Evolutionary conservation across 2,888 invertebrate species (phyloP).

Genomic region (Hydroisotoma schaefferi): DNA sequence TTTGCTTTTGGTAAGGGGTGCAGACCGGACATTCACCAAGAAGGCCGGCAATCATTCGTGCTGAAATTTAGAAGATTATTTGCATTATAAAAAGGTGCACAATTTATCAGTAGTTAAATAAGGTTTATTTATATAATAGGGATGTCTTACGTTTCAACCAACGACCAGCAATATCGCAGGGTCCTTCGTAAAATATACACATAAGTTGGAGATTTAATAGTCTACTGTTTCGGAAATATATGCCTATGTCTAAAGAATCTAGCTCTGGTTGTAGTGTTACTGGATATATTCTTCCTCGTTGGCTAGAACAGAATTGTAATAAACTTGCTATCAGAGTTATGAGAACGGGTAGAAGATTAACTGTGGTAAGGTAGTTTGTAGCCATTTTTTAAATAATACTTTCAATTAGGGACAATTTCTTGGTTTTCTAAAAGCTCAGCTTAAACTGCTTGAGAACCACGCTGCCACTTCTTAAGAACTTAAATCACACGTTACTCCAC

Average conservation of each 20-base stretch:
- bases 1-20: slow-evolving; percentile 29
- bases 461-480: too few species aligned
- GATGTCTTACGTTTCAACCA: slow-evolving; percentile 35
- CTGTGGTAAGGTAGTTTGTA: too few species aligned
- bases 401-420: too few species aligned
- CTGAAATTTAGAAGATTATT: slow-evolving; percentile 15
- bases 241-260: slow-evolving; percentile 30
- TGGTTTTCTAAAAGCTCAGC: too few species aligned
- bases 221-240: slow-evolving; percentile 34
- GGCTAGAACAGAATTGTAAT: too few species aligned
- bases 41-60: slow-evolving; percentile 29
- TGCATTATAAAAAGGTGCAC: background rate
- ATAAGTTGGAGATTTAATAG: slow-evolving; percentile 33
- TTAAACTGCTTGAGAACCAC: too few species aligned
- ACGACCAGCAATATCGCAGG: slow-evolving; percentile 35
- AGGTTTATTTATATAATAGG: background rate
- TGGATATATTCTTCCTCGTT: slow-evolving; percentile 28
- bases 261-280: slow-evolving; percentile 29
- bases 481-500: too few species aligned
- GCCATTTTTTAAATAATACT: too few species aligned
- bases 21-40: slow-evolving; percentile 33
- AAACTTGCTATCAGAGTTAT: too few species aligned
- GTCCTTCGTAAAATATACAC: slow-evolving; percentile 35
- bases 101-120: background rate
- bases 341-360: too few species aligned